Evolutionary conservation across 1,140 invertebrate genomes (phyloP), one percentile per base, ranked within the genome.

Genomic region (Cardiocondyla obscurior): DNA sequence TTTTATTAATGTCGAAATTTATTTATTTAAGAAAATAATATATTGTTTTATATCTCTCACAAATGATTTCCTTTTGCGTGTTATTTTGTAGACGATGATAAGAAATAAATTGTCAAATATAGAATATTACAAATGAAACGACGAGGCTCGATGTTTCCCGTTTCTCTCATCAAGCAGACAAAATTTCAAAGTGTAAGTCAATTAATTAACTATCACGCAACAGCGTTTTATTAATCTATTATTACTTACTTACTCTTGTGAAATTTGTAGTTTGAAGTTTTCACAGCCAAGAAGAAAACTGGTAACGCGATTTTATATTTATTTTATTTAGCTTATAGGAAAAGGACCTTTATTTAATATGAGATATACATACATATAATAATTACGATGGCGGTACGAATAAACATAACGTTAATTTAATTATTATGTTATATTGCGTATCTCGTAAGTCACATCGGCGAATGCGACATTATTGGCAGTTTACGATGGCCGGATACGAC

Each of bases 311-410:
- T n/a, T n/a, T n/a, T n/a, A n/a, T n/a, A n/a, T n/a, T n/a, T n/a
- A n/a, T n/a, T n/a, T 36, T 14, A 12, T 22, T 76, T 82, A 82
- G 82, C 57, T 82, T 88, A 74, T 82, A 83, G n/a, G n/a, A 85
- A 88, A 88, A 88, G 25, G 1, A 70, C 10, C 16, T 88, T 88
- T 88, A 83, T 88, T 88, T n/a, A 53, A 82, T 87, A 76, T 64
- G 60, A 67, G 76, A 88, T 73, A 82, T 76, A 84, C 39, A 82
- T 81, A 84, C 36, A 72, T 46, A 16, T 55, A 72, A 44, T 51
- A 85, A 30, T 85, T 88, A 85, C 70, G 67, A 58, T 79, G 85
- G 79, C 79, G 22, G 70, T 85, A 85, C 30, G n/a, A 84, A 77
- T 87, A 85, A 39, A 85, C n/a, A 28, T 57, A 85, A 85, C 14